Evolutionary conservation across 2,797 vertebrate genomes (phyloP).

Genomic region (Lycodopsis pacificus): DNA sequence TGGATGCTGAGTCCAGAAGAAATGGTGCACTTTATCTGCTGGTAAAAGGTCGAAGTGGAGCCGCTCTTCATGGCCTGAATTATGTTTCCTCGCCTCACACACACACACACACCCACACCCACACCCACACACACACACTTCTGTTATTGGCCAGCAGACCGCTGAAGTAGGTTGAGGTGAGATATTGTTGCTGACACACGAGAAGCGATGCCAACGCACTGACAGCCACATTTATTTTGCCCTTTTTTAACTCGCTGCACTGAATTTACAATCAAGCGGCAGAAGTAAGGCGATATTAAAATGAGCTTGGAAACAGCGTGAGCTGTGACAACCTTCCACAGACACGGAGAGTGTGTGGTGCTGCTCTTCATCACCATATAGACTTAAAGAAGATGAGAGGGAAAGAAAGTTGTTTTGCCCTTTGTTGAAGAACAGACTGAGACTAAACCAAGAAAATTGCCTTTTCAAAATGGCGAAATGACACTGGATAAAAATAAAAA

Average conservation of each 20-base stretch:
- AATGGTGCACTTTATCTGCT: slow-evolving; percentile 23
- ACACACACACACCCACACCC: background rate
- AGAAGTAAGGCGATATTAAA: slow-evolving; percentile 45
- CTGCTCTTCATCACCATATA: slow-evolving; percentile 48
- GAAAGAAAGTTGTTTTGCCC: slow-evolving; percentile 20
- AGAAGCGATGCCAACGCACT: background rate
- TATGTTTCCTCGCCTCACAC: background rate
- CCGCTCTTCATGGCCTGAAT: slow-evolving; percentile 10
- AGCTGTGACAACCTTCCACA: slow-evolving; percentile 36
- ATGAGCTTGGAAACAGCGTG: slow-evolving; percentile 19
- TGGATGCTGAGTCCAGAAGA: slow-evolving; percentile 24
- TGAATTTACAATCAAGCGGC: slow-evolving; percentile 6
- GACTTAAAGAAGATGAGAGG: slow-evolving; percentile 24
- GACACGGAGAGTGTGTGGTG: slow-evolving; percentile 4
- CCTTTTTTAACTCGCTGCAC: slow-evolving; percentile 30
- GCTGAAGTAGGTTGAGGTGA: slow-evolving; percentile 2
- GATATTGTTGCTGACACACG: slow-evolving; percentile 22
- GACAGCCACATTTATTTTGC: slow-evolving; percentile 20
- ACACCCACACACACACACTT: background rate
- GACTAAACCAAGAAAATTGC: slow-evolving; percentile 21
- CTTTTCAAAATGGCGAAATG: slow-evolving; percentile 25
- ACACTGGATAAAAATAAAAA: slow-evolving; percentile 26
- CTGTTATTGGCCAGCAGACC: background rate
- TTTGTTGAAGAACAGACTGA: slow-evolving; percentile 27
- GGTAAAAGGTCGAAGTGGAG: slow-evolving; percentile 25